Percentiles rank a stretch among this genome's conserved stretches.
phyloP scores from a whole-genome alignment of 2,113 vertebrate genomes.

The Oncorhynchus kisutch region DNA sequence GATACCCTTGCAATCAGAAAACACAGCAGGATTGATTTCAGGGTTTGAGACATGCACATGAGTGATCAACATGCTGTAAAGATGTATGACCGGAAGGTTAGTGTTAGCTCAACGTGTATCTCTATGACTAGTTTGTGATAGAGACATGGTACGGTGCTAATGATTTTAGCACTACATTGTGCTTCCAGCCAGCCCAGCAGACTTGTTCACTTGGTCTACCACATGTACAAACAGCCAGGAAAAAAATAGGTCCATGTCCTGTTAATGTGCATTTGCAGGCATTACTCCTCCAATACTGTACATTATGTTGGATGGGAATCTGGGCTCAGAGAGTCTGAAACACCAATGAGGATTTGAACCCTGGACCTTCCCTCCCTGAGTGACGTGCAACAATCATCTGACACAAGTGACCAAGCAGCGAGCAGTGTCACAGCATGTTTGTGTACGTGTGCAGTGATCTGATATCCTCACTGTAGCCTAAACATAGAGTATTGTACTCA shows the following conservation, averaged over 20 bases:
- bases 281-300: slow-evolving; percentile 45
- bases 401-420: slow-evolving; percentile 26
- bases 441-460: slow-evolving; percentile 3
- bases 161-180: background rate
- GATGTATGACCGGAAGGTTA: background rate
- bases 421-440: slow-evolving; percentile 2
- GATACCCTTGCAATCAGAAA: slow-evolving; percentile 9
- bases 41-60: background rate
- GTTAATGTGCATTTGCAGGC: slow-evolving; percentile 38
- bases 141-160: background rate
- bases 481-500: background rate
- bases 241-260: slow-evolving; percentile 40
- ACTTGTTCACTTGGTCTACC: background rate
- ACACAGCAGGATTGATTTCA: background rate
- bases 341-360: slow-evolving; percentile 53
- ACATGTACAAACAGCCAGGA: slow-evolving; percentile 28
- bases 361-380: slow-evolving; percentile 48
- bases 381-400: slow-evolving; percentile 50
- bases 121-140: background rate
- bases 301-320: slow-evolving; percentile 51
- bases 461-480: slow-evolving; percentile 1
- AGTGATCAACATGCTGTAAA: background rate
- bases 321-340: slow-evolving; percentile 45
- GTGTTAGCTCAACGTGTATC: background rate
- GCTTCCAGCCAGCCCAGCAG: background rate